Conservation (phyloP, 2,888 invertebrate genomes). For the Doris montereyensis region DNA sequence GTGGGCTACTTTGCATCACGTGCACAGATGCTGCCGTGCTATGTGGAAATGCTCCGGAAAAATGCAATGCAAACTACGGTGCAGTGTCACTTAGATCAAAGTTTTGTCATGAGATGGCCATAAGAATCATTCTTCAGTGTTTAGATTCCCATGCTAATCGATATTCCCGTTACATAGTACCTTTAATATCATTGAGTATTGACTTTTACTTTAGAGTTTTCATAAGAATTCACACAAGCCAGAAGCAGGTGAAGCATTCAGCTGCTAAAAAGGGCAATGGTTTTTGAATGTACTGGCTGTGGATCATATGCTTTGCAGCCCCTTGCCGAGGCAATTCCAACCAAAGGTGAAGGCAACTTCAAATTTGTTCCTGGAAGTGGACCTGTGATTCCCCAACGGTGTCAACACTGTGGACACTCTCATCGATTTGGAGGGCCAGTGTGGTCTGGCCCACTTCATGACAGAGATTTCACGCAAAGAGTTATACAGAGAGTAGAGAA, state of each 20-base stretch:
- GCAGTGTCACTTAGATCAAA: conserved; percentile 88
- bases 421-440: conserved; percentile 92
- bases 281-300: conserved; percentile 93
- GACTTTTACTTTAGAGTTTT: conserved; percentile 98
- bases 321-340: conserved; percentile 76
- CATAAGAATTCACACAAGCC: conserved; percentile 86
- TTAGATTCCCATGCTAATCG: conserved; percentile 94
- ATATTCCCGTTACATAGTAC: conserved; percentile 92
- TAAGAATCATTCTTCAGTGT: conserved; percentile 92
- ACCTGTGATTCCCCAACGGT: conserved; percentile 80
- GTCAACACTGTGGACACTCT: conserved; percentile 83
- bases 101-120: conserved; percentile 89
- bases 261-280: conserved; percentile 85
- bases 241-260: conserved; percentile 85
- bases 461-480: conserved; percentile 82
- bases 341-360: conserved; percentile 60
- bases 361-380: conserved; percentile 82
- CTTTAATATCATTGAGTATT: conserved; percentile 90
- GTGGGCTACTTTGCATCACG: conserved; percentile 92
- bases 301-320: conserved; percentile 85
- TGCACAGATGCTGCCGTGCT: conserved; percentile 96
- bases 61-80: conserved; percentile 94
- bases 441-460: conserved; percentile 91
- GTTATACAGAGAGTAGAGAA: conserved; percentile 75
- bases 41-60: conserved; percentile 95